These are phyloP conservation scores for Hippasteria phrygiana DNA, from an alignment of 53 echinoderm and acorn worm species.

Conservation along the genomic window DNA sequence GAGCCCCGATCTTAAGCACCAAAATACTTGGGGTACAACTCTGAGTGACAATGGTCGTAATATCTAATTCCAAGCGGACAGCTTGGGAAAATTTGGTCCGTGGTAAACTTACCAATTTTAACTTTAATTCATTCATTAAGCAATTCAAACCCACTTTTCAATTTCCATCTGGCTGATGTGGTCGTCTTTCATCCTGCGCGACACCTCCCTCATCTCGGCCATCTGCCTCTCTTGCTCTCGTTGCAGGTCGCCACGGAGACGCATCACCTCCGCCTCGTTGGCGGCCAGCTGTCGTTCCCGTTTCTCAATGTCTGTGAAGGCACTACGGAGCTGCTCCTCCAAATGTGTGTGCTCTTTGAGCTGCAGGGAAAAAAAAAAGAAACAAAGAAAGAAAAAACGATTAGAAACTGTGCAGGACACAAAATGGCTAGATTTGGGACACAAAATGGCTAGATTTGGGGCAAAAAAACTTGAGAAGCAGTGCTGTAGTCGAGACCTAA, in stretches of 20 bases:
- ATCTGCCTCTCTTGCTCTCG: constrained; percentile 87
- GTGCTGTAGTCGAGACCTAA: no score
- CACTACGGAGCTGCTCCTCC: constrained; percentile 82
- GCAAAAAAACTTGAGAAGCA: no score
- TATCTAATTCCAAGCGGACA: no score
- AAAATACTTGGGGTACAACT: no score
- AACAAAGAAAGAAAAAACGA: no score
- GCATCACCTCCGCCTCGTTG: constrained; percentile 87
- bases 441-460: no score
- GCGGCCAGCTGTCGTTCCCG: constrained; percentile 90
- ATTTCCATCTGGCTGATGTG: constrained; percentile 93
- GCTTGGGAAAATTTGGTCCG: no score
- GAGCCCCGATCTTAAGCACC: no score
- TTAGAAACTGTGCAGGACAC: no score
- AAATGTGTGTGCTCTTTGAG: constrained; percentile 82
- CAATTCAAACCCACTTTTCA: constrained; percentile 76
- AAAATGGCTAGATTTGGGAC: no score
- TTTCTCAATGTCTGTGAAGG: constrained; percentile 85
- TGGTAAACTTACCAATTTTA: no score
- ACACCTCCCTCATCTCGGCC: constrained; percentile 87
- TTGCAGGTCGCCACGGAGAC: constrained; percentile 83
- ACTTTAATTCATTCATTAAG: background rate
- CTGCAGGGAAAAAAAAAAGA: constrained; percentile 16
- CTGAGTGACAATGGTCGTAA: no score
- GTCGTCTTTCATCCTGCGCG: constrained; percentile 91